These are phyloP conservation scores for Stenodema calcarata DNA, from an alignment of 2,888 invertebrate genomes.

Conservation along the genomic window DNA sequence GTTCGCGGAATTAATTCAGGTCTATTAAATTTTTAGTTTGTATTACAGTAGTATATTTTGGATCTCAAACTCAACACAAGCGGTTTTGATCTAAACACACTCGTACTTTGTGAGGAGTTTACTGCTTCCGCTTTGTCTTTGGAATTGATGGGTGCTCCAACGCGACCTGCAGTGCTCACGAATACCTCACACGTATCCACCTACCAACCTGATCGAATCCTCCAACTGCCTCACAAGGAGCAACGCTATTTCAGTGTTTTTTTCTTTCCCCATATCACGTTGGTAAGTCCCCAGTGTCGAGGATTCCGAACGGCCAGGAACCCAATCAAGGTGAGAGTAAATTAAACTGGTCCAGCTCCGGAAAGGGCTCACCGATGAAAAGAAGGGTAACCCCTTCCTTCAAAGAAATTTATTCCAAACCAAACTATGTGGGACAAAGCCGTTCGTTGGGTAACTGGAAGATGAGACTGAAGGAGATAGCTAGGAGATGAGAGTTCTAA, in stretches of 20 bases:
- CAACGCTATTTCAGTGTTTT: no score
- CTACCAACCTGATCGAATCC: no score
- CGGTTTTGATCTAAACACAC: no score
- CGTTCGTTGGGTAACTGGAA: constrained; percentile 29
- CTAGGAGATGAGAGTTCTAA: constrained; percentile 43
- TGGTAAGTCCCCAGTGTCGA: not conserved
- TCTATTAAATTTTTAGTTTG: no score
- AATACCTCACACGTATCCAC: no score
- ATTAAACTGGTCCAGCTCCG: constrained; percentile 1
- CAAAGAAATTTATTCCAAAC: constrained; percentile 40
- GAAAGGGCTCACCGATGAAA: constrained; percentile 33
- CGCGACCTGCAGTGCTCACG: no score
- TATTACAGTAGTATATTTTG: no score
- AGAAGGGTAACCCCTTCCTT: not conserved
- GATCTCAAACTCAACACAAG: no score
- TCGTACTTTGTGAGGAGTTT: no score
- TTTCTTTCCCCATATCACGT: not conserved
- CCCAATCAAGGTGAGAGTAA: constrained; percentile 33
- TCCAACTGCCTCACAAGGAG: no score
- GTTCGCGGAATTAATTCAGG: not conserved
- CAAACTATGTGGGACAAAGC: constrained; percentile 44
- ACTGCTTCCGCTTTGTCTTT: no score
- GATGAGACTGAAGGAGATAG: constrained; percentile 7
- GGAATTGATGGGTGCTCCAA: no score
- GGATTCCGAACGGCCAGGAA: not conserved